Conservation (phyloP, 1,140 invertebrate genomes). For the Latrodectus geometricus region DNA sequence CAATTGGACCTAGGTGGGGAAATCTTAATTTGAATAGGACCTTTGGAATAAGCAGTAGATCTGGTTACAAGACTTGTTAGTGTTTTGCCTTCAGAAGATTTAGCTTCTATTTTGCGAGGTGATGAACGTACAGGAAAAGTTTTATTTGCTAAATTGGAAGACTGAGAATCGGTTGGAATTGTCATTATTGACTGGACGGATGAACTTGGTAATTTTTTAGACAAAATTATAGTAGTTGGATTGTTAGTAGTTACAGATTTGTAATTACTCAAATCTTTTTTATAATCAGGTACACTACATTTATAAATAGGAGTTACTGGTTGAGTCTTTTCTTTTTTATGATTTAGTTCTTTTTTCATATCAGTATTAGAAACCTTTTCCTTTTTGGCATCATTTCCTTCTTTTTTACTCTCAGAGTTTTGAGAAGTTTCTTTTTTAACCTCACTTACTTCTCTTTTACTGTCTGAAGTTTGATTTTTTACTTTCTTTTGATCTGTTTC, state of each 20-base stretch:
- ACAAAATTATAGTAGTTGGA: slow-evolving; percentile 55
- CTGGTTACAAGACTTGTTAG: slow-evolving; percentile 40
- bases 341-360: neutral
- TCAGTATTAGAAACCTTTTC: neutral
- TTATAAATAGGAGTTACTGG: slow-evolving; percentile 18
- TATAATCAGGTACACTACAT: slow-evolving; percentile 33
- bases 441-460: neutral
- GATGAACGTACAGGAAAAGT: slow-evolving; percentile 23
- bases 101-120: slow-evolving; percentile 36
- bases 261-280: slow-evolving; percentile 42
- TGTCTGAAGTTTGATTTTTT: neutral
- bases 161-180: slow-evolving; percentile 32
- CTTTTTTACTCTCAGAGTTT: slow-evolving; percentile 9
- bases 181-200: slow-evolving; percentile 45
- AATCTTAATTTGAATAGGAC: slow-evolving; percentile 17
- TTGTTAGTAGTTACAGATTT: slow-evolving; percentile 54
- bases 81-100: slow-evolving; percentile 19
- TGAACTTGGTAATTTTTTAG: slow-evolving; percentile 33
- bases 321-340: neutral
- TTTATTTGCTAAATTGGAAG: slow-evolving; percentile 29
- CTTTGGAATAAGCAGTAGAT: slow-evolving; percentile 41
- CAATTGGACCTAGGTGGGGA: neutral
- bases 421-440: slow-evolving; percentile 7
- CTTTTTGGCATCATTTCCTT: slow-evolving; percentile 8
- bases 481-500: slow-evolving; percentile 8